Base-by-base conservation (phyloP, 2,888 invertebrate genomes). In the Helleia helle region DNA sequence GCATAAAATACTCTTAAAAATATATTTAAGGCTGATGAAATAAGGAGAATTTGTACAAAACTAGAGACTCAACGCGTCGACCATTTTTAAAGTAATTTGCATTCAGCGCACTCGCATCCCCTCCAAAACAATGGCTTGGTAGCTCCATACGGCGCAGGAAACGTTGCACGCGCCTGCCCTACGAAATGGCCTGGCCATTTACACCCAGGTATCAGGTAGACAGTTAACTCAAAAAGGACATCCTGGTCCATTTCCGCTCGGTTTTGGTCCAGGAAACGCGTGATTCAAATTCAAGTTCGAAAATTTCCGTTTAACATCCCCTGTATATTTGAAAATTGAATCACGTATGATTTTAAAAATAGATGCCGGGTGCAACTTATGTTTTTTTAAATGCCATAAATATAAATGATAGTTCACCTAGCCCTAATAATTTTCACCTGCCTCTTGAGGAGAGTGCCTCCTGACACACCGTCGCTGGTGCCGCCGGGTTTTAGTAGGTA, bases 91-190 rank as follows among this genome's bases (percentile, higher is more conserved):
- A 47, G 46, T 42, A 42, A 65, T 76, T 59, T 48, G 58, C 71
- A 83, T 81, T 68, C 81, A 43, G 45, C 48, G 60, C 83, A 75
- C 80, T 72, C 47, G 54, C 71, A 74, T 75, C 77, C 79, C 80
- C 73, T 71, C 76, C 65, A 55, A 59, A 71, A 83, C 81, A 83
- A 83, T 83, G 59, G 81, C 65, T 63, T 65, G 75, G 73, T 72
- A 74, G 74, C 74, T 71, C 70, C 79, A 81, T 83, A 77, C 62
- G 75, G 59, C 68, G 74, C 81, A 80, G 81, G 81, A 81, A 81
- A 69, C 76, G 64, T 48, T 64, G 79, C 55, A 83, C 83, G 83
- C 81, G 80, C 62, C 54, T 51, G 51, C 48, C 55, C 55, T 83
- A 79, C 75, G 70, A 79, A 81, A 72, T 71, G 70, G n/a, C 65